Evolutionary conservation across 2,113 vertebrate species (phyloP), one percentile per base, ranked within the genome.

Genomic region (Arizona elegans): DNA sequence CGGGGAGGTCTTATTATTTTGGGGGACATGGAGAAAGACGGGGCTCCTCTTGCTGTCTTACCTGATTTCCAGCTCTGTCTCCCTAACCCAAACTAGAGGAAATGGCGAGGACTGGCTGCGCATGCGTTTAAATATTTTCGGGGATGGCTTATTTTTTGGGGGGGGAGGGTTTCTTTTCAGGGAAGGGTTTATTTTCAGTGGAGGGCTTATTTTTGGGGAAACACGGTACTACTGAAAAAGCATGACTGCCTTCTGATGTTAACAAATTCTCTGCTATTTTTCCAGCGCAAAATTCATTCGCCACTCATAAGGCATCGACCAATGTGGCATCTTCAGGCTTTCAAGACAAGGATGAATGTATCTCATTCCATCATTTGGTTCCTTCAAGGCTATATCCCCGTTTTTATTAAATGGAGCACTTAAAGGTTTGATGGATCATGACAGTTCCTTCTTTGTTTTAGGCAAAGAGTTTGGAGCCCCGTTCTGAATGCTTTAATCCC

Each of bases 251-350:
- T 38, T 38, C 70, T 38, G 15, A 38, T 75, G 70, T 75, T 33
- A 75, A 75, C 70, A 75, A 75, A 33, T 19, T 1, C 70, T 38
- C 15, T 38, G n/a, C n/a, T 75, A 38, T 81, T 81, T 81, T 81
- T 81, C 8, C 75, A 81, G 33, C 33, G 21, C 17, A 81, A 50
- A 90, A 85, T 47, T 33, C 75, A 24, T 81, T 81, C 58, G 54
- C 58, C 29, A 19, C 88, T 52, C 93, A 92, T 75, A 95, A 91
- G 94, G 95, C 94, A 93, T 86, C 88, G 95, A 94, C 94, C 95
- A 94, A 93, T 58, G 86, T 62, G 91, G 93, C 94, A 89, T 95
- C 94, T 96, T 95, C 91, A 95, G 88, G 65, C 94, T 95, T 95
- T 92, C 95, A 95, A 94, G 94, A 92, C 85, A 23, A 89, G 85